A percentile compares a stretch with the other conserved stretches of the same genome.
These are phyloP conservation scores for Lasioglossum villosulum DNA, from an alignment of 2,888 invertebrate genomes.

Conservation along the genomic window DNA sequence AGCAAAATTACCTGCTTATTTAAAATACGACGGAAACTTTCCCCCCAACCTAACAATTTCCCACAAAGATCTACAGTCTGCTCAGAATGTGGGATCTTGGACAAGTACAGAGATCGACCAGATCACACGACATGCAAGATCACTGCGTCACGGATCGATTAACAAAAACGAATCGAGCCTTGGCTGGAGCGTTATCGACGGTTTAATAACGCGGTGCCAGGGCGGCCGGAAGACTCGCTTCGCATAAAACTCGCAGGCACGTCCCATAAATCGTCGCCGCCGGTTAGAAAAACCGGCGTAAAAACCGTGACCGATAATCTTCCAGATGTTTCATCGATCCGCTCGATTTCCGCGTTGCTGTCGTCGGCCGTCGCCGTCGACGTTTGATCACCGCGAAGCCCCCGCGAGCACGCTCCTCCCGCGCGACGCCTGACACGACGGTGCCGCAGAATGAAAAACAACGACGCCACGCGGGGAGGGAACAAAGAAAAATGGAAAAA, in stretches of 20 bases:
- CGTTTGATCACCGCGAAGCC: background rate
- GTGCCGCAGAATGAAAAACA: background rate
- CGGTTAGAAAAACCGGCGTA: background rate
- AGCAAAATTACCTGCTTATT: too few relatives aligned
- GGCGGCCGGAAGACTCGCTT: background rate
- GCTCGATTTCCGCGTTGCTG: constrained; percentile 15
- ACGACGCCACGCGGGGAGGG: background rate
- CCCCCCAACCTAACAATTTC: background rate
- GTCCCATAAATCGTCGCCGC: constrained; percentile 11
- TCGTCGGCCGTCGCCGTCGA: background rate
- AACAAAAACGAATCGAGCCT: background rate
- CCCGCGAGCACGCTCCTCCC: background rate
- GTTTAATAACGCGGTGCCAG: constrained; percentile 2
- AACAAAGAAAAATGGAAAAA: constrained; percentile 47
- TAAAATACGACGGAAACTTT: too few relatives aligned
- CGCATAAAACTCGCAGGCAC: background rate
- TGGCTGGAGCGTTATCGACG: background rate
- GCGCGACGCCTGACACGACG: background rate
- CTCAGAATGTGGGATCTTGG: background rate
- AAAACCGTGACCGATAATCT: constrained; percentile 1
- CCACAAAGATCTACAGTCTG: background rate
- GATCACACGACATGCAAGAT: background rate
- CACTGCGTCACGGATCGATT: background rate
- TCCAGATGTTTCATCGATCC: constrained; percentile 16
- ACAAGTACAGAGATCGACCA: background rate